Evolutionary conservation across 1,140 invertebrate species (phyloP).

Genomic region (Drosophila truncata): DNA sequence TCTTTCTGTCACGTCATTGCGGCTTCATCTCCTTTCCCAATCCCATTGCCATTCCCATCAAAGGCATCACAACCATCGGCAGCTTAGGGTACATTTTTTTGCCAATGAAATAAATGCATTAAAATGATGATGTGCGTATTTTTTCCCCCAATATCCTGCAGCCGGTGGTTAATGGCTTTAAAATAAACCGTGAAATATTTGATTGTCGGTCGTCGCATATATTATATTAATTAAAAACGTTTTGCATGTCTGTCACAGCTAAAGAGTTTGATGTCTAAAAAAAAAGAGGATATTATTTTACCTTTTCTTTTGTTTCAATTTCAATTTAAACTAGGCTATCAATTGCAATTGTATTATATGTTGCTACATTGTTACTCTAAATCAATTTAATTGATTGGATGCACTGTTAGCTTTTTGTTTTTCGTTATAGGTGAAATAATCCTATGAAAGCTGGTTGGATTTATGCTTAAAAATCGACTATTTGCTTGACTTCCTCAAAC

Average conservation of each 20-base stretch:
- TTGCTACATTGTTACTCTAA: not conserved
- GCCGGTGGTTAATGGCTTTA: conserved; percentile 22
- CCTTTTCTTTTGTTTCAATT: not conserved
- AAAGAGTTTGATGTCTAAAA: not conserved
- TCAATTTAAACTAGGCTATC: not conserved
- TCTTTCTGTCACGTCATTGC: conserved; percentile 45
- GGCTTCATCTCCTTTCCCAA: conserved; percentile 11
- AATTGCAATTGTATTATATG: not conserved
- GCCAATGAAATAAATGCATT: conserved; percentile 43
- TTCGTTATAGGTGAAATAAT: not conserved
- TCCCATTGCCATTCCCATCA: not conserved
- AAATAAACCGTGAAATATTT: conserved; percentile 23
- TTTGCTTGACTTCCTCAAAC: not conserved
- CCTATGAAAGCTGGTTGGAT: not conserved
- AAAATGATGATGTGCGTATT: conserved; percentile 36
- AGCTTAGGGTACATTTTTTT: conserved; percentile 29
- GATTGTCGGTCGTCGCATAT: conserved; percentile 2
- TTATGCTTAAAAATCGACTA: not conserved
- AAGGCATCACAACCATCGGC: conserved; percentile 16
- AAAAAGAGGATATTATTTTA: not conserved
- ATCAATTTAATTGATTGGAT: not conserved
- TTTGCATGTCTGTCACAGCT: not conserved
- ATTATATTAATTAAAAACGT: conserved; percentile 19
- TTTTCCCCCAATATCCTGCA: not conserved
- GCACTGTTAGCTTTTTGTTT: not conserved